These are phyloP conservation scores for Percina caprodes DNA, from an alignment of 2,113 vertebrate species.

Conservation along the genomic window DNA sequence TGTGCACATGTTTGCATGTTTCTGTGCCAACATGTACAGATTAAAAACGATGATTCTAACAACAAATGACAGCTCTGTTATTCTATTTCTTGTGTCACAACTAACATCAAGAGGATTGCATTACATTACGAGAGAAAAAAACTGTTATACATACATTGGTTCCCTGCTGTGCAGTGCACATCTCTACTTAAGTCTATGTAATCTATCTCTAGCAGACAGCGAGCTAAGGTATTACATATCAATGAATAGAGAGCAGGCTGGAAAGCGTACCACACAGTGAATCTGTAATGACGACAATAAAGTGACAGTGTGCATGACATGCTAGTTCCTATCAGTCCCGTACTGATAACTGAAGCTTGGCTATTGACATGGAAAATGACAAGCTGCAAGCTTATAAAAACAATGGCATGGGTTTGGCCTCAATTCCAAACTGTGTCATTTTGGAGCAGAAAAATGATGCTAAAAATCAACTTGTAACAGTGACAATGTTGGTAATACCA, in stretches of 20 bases:
- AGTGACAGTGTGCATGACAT: neutral
- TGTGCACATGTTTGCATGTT: neutral
- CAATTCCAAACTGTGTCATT: neutral
- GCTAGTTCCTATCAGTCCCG: constrained; percentile 20
- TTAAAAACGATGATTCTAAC: neutral
- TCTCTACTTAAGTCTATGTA: constrained; percentile 36
- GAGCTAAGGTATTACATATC: constrained; percentile 37
- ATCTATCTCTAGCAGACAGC: constrained; percentile 44
- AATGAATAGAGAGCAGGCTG: constrained; percentile 65
- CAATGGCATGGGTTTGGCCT: neutral
- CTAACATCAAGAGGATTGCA: neutral
- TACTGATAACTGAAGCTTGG: constrained; percentile 15
- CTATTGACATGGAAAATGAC: neutral
- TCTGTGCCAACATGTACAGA: neutral
- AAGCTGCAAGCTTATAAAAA: constrained; percentile 14
- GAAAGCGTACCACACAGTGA: constrained; percentile 15
- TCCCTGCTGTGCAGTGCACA: constrained; percentile 26
- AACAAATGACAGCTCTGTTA: constrained; percentile 5
- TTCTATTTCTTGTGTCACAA: constrained; percentile 1
- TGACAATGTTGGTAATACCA: neutral
- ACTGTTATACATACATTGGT: constrained; percentile 1
- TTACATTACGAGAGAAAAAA: neutral
- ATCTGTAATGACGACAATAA: constrained; percentile 15
- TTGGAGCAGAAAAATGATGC: neutral
- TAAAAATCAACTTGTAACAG: neutral